Evolutionary conservation across 2,888 invertebrate species (phyloP), one percentile per base, ranked within the genome.

Genomic region (Athalia cordata): DNA sequence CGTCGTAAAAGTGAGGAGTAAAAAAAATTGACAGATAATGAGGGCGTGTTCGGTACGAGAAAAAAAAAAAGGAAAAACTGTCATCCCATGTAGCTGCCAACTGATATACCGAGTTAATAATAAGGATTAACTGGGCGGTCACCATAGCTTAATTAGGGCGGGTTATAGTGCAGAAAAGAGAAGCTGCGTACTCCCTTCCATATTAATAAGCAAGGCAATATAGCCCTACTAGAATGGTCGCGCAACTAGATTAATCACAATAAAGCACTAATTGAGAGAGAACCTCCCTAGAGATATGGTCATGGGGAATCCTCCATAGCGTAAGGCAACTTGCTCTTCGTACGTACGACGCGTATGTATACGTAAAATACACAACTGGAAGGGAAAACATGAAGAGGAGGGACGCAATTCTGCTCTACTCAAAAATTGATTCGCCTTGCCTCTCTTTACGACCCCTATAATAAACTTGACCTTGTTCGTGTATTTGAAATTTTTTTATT

Each of bases 191-290:
- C 29, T 29, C 29, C 29, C 72, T 72, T 59, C 13, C 43, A 52
- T 64, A 75, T 75, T 75, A 75, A 75, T 75, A 75, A 61, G 15
- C 75, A 11, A 7, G 7, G 62, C 75, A 75, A 75, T 75, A 75
- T 62, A 49, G 75, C 62, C 62, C 45, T 75, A 62, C 29, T 29
- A 29, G 62, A 75, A 75, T 75, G 75, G 75, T 75, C 62, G 52
- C 52, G 75, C 75, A 75, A 75, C 75, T 29, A 75, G 75, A 75
- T 75, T 75, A 75, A 75, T 75, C 75, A 75, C 75, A 62, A 75
- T 75, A 52, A 75, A 64, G 64, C 50, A 57, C 64, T 75, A 75
- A 75, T 75, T 75, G 75, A 75, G 62, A 75, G 50, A 49, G 75
- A 75, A 62, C 49, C 50, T 50, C 75, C 64, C 75, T 13, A 50